Evolutionary conservation across 2,888 invertebrate species (phyloP).

Genomic region (Yponomeuta sedellus): DNA sequence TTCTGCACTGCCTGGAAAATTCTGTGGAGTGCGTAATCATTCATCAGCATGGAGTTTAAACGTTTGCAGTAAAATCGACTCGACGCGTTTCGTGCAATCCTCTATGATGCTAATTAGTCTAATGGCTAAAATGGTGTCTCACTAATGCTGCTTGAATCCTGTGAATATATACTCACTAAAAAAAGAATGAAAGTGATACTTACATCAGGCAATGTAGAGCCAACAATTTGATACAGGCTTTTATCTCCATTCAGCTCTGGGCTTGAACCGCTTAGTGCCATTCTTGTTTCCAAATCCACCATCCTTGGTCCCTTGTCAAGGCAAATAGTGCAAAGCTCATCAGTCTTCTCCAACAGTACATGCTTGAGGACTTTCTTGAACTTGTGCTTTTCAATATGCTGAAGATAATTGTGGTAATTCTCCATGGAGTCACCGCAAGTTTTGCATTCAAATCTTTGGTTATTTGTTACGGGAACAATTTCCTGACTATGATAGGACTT

Average conservation of each 20-base stretch:
- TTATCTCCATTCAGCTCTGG: constrained; percentile 51
- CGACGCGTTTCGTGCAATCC: too few relatives aligned
- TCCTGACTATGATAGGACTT: constrained; percentile 14
- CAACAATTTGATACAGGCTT: constrained; percentile 42
- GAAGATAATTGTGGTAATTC: constrained; percentile 40
- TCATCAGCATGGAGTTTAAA: too few relatives aligned
- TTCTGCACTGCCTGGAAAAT: too few relatives aligned
- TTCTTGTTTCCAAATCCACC: constrained; percentile 38
- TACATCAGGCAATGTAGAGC: constrained; percentile 53
- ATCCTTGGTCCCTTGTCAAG: constrained; percentile 39
- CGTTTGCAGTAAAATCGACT: too few relatives aligned
- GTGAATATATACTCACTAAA: too few relatives aligned
- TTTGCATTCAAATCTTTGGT: constrained; percentile 40
- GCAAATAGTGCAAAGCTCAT: constrained; percentile 52
- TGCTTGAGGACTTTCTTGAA: constrained; percentile 49
- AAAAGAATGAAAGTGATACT: constrained; percentile 29
- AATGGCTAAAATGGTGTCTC: too few relatives aligned
- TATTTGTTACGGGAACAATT: not conserved
- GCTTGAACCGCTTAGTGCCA: constrained; percentile 54
- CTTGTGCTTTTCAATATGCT: constrained; percentile 62
- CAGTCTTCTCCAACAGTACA: constrained; percentile 44
- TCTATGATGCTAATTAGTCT: too few relatives aligned
- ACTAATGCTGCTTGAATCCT: too few relatives aligned
- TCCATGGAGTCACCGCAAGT: constrained; percentile 38
- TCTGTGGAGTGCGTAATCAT: too few relatives aligned